Evolutionary conservation across 2,797 vertebrate genomes (phyloP).

Genomic region (Spinus pinus): DNA sequence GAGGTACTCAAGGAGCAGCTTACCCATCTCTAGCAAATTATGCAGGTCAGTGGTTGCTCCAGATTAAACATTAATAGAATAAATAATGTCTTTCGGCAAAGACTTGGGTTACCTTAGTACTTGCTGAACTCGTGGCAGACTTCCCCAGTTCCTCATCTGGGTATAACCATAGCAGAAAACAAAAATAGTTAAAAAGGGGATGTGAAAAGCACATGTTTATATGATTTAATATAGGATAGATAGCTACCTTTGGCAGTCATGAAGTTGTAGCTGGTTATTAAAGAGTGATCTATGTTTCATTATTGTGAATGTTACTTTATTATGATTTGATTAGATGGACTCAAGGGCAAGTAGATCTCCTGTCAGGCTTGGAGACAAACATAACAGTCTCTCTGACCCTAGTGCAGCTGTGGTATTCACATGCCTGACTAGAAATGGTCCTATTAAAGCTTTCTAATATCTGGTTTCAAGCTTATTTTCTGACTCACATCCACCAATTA

Average conservation of each 20-base stretch:
- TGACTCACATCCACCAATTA: neutral
- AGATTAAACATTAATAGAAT: slow-evolving; percentile 22
- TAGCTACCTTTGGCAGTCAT: neutral
- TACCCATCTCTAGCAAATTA: neutral
- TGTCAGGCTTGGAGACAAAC: neutral
- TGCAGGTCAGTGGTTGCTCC: neutral
- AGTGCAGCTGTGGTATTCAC: neutral
- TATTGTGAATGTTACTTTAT: too few species aligned
- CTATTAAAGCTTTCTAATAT: neutral
- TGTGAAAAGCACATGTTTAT: neutral
- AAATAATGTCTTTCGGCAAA: neutral
- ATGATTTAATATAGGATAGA: neutral
- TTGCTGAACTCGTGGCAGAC: slow-evolving; percentile 70
- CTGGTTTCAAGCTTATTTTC: neutral
- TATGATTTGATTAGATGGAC: neutral
- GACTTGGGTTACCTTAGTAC: slow-evolving; percentile 61
- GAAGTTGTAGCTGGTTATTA: neutral
- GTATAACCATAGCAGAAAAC: slow-evolving; percentile 27
- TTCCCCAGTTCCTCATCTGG: slow-evolving; percentile 66
- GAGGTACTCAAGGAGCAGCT: neutral
- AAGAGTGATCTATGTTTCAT: neutral
- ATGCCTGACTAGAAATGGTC: neutral
- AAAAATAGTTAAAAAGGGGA: neutral
- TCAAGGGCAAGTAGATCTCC: neutral
- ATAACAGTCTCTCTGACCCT: neutral